phyloP scores from a whole-genome alignment of 2,888 invertebrate species.

The Aphrophora alni region DNA sequence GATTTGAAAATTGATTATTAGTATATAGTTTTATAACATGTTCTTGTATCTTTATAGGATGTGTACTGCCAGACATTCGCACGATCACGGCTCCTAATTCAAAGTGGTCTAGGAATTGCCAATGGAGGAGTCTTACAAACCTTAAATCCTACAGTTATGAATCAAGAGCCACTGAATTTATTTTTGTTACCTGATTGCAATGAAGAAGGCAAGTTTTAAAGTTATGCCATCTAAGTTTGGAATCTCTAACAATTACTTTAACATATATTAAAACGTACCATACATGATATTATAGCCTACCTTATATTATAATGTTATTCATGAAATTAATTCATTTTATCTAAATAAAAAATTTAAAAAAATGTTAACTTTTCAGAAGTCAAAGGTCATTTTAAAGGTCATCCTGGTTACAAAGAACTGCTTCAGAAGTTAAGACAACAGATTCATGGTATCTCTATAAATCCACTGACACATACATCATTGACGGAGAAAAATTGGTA shows the following conservation, averaged over 20 bases:
- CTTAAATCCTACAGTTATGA: constrained; percentile 61
- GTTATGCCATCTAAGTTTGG: no score
- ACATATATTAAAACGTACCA: no score
- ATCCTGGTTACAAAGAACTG: constrained; percentile 69
- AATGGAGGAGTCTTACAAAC: constrained; percentile 60
- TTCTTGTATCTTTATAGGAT: constrained; percentile 54
- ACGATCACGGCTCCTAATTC: constrained; percentile 69
- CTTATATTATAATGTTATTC: no score
- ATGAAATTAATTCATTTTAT: no score
- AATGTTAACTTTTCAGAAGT: constrained; percentile 63
- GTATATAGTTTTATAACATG: no score
- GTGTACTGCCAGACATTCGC: constrained; percentile 64
- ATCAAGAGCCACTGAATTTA: constrained; percentile 70
- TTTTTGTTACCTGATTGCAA: constrained; percentile 71
- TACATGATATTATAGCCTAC: no score
- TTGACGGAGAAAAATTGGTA: constrained; percentile 83
- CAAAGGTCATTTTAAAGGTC: constrained; percentile 63
- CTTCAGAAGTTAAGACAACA: constrained; percentile 72
- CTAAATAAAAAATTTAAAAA: no score
- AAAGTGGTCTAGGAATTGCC: constrained; percentile 71
- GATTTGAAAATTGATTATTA: no score
- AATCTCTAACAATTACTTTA: no score
- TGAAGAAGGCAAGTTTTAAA: constrained; percentile 55
- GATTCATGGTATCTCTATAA: constrained; percentile 71
- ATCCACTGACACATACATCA: constrained; percentile 73